Evolutionary conservation across 2,113 vertebrate genomes (phyloP).

Genomic region (Coreoperca whiteheadi): DNA sequence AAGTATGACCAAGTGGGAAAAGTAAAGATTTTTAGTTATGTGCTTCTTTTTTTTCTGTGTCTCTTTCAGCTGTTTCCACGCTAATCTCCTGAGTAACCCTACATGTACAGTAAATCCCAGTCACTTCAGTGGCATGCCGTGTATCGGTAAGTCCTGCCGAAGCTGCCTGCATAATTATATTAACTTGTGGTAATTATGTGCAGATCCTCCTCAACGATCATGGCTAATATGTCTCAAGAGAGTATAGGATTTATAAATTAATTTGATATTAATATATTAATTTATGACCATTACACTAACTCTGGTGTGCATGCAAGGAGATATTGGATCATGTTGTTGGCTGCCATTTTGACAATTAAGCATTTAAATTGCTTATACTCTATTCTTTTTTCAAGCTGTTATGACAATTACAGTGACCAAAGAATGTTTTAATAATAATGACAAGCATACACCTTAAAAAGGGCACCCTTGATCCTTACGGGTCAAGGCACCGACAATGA

Average conservation of each 20-base stretch:
- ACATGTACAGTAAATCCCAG: slow-evolving; percentile 55
- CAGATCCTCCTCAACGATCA: slow-evolving; percentile 62
- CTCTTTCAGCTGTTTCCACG: slow-evolving; percentile 19
- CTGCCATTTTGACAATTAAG: slow-evolving; percentile 29
- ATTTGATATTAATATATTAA: slow-evolving; percentile 56
- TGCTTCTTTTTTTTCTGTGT: not conserved
- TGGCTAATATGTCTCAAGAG: slow-evolving; percentile 62
- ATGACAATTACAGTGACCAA: not conserved
- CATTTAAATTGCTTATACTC: slow-evolving; percentile 11
- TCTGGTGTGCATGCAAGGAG: not conserved
- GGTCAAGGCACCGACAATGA: not conserved
- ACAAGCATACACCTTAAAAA: not conserved
- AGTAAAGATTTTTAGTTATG: not conserved
- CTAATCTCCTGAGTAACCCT: slow-evolving; percentile 42
- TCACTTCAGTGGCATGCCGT: slow-evolving; percentile 16
- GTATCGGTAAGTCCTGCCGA: slow-evolving; percentile 36
- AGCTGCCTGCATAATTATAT: slow-evolving; percentile 60
- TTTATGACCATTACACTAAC: slow-evolving; percentile 19
- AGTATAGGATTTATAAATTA: slow-evolving; percentile 51
- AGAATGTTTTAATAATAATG: not conserved
- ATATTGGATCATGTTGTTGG: not conserved
- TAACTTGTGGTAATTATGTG: slow-evolving; percentile 63
- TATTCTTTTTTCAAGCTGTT: slow-evolving; percentile 3
- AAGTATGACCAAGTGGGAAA: not conserved
- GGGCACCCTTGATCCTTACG: not conserved